Conservation (phyloP, 2,888 invertebrate genomes). For the Eudemis profundana region DNA sequence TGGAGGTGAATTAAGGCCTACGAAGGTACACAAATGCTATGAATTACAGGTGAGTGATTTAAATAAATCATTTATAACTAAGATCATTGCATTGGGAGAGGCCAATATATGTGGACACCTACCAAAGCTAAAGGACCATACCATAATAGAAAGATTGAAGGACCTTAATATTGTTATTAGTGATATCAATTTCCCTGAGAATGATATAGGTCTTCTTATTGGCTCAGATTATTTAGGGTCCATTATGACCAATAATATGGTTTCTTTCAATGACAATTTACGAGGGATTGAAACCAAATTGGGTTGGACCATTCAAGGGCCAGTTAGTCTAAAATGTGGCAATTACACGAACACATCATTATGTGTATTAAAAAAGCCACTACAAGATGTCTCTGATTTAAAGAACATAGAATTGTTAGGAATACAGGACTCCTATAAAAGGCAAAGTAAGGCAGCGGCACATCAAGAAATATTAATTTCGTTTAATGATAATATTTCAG, state of each 20-base stretch:
- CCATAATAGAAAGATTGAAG: background rate
- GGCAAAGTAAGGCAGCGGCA: background rate
- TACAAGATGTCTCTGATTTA: background rate
- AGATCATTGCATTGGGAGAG: background rate
- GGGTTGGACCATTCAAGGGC: conserved; percentile 15
- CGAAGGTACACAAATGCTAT: background rate
- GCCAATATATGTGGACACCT: background rate
- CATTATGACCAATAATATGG: conserved; percentile 1
- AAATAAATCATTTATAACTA: background rate
- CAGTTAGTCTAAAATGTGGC: too few species aligned
- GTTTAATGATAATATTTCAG: conserved; percentile 2
- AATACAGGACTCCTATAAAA: background rate
- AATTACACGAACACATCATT: too few species aligned
- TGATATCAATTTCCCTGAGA: too few species aligned
- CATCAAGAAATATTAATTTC: background rate
- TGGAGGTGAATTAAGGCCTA: too few species aligned
- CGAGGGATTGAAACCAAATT: conserved; percentile 23
- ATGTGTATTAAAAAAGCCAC: too few species aligned
- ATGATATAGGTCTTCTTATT: background rate
- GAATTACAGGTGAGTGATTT: background rate
- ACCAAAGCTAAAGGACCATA: background rate
- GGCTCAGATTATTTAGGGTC: conserved; percentile 7
- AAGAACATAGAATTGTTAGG: background rate
- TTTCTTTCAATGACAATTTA: conserved; percentile 11
- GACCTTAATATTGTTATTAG: too few species aligned